These are phyloP conservation scores for Chionodraco myersi DNA, from an alignment of 2,113 vertebrate genomes.

Conservation along the genomic window DNA sequence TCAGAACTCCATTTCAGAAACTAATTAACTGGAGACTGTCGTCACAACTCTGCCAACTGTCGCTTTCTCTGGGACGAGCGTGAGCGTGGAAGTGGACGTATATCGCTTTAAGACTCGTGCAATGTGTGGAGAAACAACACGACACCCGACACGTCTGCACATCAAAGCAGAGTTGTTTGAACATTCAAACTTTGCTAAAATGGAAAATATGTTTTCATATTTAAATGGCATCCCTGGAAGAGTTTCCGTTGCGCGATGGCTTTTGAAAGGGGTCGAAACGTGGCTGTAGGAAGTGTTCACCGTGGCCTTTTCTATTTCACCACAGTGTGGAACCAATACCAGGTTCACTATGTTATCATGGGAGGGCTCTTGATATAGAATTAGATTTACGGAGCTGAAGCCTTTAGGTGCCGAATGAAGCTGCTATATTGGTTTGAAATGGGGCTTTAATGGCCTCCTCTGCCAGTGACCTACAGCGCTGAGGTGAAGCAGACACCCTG, in stretches of 20 bases:
- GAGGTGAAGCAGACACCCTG: constrained; percentile 87
- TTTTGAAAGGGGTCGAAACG: constrained; percentile 47
- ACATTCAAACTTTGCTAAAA: constrained; percentile 42
- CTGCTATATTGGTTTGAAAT: constrained; percentile 96
- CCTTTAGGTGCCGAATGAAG: constrained; percentile 99
- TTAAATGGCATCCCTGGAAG: constrained; percentile 21
- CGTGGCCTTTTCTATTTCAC: constrained; percentile 42
- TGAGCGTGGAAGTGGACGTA: constrained; percentile 55
- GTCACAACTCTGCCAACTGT: constrained; percentile 87
- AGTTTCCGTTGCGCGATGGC: constrained; percentile 45
- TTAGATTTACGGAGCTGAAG: constrained; percentile 97
- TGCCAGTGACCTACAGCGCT: constrained; percentile 91
- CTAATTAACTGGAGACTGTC: constrained; percentile 99
- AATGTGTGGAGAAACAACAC: constrained; percentile 10
- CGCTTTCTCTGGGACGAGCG: constrained; percentile 75
- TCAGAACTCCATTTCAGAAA: constrained; percentile 99
- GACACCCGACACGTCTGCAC: constrained; percentile 10
- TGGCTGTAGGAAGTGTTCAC: constrained; percentile 33
- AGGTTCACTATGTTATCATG: constrained; percentile 95
- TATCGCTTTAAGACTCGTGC: constrained; percentile 58
- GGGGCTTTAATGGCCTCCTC: constrained; percentile 95
- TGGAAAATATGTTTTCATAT: constrained; percentile 23
- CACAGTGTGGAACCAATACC: constrained; percentile 49
- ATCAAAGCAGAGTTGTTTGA: constrained; percentile 13
- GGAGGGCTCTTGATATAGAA: constrained; percentile 91